phyloP scores from a whole-genome alignment of 2,113 vertebrate genomes.

The Otocyon megalotis region DNA sequence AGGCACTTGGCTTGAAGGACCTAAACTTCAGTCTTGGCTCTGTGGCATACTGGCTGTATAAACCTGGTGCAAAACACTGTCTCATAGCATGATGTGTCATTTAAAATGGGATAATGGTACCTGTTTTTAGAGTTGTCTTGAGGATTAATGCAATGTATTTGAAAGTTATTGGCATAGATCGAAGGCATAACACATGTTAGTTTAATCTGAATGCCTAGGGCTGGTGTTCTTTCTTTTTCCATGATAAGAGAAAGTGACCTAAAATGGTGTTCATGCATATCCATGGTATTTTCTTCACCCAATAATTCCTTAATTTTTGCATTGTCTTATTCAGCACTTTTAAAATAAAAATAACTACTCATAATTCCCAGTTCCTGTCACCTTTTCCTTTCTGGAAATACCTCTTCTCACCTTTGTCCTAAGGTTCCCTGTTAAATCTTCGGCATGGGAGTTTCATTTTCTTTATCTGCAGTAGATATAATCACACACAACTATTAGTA shows the following conservation, averaged over 20 bases:
- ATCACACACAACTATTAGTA: background rate
- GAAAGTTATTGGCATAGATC: background rate
- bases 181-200: background rate
- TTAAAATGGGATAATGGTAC: background rate
- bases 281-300: background rate
- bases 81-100: background rate
- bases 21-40: background rate
- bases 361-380: background rate
- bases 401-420: background rate
- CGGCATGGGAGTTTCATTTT: background rate
- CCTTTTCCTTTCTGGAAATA: background rate
- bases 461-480: background rate
- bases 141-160: background rate
- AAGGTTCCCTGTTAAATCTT: background rate
- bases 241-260: background rate
- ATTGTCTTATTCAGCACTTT: conserved; percentile 1
- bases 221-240: background rate
- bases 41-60: background rate
- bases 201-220: background rate
- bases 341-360: conserved; percentile 12
- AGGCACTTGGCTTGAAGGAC: background rate
- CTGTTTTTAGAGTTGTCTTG: background rate
- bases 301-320: background rate
- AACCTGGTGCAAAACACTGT: background rate
- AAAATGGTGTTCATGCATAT: background rate